phyloP scores from a whole-genome alignment of 2,888 invertebrate genomes.

The Melipona bicolor region DNA sequence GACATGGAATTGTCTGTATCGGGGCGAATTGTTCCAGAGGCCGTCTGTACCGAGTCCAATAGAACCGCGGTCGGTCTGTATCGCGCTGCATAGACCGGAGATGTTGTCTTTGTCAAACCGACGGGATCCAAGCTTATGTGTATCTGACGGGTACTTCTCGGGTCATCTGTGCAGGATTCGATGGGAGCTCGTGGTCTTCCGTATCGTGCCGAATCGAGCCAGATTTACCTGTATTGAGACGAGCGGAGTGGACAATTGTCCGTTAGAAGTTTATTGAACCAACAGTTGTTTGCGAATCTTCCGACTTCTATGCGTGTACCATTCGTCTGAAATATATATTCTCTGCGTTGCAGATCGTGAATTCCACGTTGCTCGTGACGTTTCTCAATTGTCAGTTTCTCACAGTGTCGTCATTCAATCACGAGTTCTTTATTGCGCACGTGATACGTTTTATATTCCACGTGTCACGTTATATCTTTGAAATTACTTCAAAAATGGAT shows the following conservation, averaged over 20 bases:
- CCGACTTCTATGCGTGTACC: neutral
- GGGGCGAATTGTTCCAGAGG: neutral
- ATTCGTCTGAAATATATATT: neutral
- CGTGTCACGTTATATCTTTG: too few species aligned
- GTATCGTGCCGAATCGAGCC: neutral
- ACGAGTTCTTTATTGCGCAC: neutral
- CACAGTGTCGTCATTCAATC: neutral
- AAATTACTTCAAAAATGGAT: too few species aligned
- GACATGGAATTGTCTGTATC: neutral
- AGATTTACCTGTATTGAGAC: constrained; percentile 8
- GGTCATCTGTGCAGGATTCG: neutral
- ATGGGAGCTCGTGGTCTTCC: constrained; percentile 24
- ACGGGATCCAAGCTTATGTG: neutral
- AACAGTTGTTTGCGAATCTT: constrained; percentile 1
- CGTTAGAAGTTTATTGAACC: constrained; percentile 9
- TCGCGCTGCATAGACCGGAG: neutral
- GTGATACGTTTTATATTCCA: neutral
- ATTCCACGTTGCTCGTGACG: neutral
- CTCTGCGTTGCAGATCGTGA: neutral
- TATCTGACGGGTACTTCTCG: neutral
- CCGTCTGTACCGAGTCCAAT: neutral
- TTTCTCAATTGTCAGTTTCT: neutral
- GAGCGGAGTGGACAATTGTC: constrained; percentile 2
- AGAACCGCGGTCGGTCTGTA: neutral
- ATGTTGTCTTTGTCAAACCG: constrained; percentile 4